Evolutionary conservation across 2,797 vertebrate species (phyloP), one percentile per base, ranked within the genome.

Genomic region (Chelmon rostratus): DNA sequence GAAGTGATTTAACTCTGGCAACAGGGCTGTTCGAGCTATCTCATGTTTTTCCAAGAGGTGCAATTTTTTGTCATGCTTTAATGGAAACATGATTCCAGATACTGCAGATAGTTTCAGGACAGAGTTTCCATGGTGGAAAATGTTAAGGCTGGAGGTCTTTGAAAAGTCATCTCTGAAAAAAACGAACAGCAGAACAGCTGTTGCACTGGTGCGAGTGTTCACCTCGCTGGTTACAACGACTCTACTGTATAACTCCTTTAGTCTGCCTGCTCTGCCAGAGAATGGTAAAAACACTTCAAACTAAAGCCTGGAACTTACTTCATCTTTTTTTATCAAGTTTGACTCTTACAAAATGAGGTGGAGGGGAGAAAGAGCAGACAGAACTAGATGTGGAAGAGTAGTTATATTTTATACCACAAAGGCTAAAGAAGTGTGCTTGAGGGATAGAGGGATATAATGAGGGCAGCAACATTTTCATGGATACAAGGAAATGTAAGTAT

Each of bases 1-100:
- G 31, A 73, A 87, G 71, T 62, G 49, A 86, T 89, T 89, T 84
- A 68, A 77, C 44, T 62, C 68, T 57, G 56, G 73, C 59, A 79
- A 72, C 68, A 23, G 1, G 59, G 21, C 38, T 23, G 8, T 68
- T 82, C 68, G n/a, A 68, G 47, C 59, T 42, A 42, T 81, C 62
- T 58, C 16, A 3, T 82, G 50, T 81, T 88, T 86, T 83, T 77
- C 71, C 65, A 79, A 37, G 67, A 73, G 63, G 75, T 54, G 57
- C 72, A 23, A 31, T 42, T 42, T 68, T 47, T 73, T 50, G 61
- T 65, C 13, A 63, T 28, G 40, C 71, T 59, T 76, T 80, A 46
- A 75, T 71, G 69, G 72, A 86, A 77, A 58, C 76, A 78, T 13
- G 31, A 56, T 42, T 72, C 50, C 70, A 68, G 57, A 74, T 65